Evolutionary conservation across 1,140 invertebrate genomes (phyloP).

Genomic region (Rhagoletis zephyria): DNA sequence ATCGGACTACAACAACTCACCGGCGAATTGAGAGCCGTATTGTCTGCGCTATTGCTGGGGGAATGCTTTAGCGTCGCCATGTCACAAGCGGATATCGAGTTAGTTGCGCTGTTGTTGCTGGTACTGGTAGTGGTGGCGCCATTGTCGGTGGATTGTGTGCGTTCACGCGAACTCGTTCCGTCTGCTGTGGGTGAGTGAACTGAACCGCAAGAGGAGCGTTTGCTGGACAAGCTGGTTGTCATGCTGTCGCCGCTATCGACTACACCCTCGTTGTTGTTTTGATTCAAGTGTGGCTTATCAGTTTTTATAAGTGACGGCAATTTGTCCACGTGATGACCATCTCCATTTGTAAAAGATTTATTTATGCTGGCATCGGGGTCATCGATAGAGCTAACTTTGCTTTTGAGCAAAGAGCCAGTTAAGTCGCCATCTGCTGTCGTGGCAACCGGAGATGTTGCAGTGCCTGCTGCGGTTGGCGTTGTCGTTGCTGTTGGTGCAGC

Average conservation of each 20-base stretch:
- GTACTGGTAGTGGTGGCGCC: not conserved
- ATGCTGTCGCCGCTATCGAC: not conserved
- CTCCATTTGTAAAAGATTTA: constrained; percentile 47
- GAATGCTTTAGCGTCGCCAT: constrained; percentile 19
- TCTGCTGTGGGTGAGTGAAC: constrained; percentile 1
- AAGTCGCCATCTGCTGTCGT: constrained; percentile 59
- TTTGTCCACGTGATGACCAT: not conserved
- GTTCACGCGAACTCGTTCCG: not conserved
- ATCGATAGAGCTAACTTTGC: constrained; percentile 9
- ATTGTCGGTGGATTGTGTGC: constrained; percentile 16
- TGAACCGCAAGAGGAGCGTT: not conserved
- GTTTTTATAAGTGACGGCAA: constrained; percentile 57
- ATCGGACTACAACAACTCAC: constrained; percentile 57
- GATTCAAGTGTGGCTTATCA: constrained; percentile 55
- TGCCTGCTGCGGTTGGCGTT: constrained; percentile 56
- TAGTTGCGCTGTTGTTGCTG: not conserved
- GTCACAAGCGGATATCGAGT: constrained; percentile 43
- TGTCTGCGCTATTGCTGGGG: not conserved
- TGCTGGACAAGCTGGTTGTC: constrained; percentile 30
- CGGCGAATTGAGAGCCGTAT: constrained; percentile 46
- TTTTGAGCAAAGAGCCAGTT: constrained; percentile 7
- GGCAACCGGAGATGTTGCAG: constrained; percentile 13
- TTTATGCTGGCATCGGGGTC: constrained; percentile 38
- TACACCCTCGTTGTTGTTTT: not conserved
- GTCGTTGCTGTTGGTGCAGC: constrained; percentile 57